Percentiles rank a stretch among this genome's conserved stretches.
These are phyloP conservation scores for Euzophera pinguis DNA, from an alignment of 2,888 invertebrate genomes.

Conservation along the genomic window DNA sequence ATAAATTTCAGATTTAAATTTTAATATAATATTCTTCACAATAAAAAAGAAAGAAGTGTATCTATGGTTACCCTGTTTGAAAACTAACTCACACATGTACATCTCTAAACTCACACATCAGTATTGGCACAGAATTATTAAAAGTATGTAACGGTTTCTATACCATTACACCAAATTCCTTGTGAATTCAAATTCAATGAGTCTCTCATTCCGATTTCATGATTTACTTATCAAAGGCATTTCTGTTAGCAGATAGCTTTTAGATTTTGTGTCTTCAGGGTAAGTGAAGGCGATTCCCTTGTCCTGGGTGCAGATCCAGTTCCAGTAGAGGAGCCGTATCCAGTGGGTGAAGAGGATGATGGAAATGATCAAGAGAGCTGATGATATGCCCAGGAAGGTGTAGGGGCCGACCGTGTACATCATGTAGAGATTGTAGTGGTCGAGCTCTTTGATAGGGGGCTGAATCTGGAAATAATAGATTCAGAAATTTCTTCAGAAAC, in stretches of 20 bases:
- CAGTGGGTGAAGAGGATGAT: slow-evolving; percentile 29
- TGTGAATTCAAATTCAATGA: too few species aligned
- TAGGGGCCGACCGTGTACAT: slow-evolving; percentile 40
- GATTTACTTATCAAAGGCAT: slow-evolving; percentile 15
- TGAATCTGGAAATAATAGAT: slow-evolving; percentile 39
- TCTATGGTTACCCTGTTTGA: too few species aligned
- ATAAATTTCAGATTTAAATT: too few species aligned
- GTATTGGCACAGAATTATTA: too few species aligned
- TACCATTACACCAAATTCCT: too few species aligned
- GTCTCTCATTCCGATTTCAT: neutral
- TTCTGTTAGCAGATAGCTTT: slow-evolving; percentile 14
- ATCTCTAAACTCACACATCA: too few species aligned
- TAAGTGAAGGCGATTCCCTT: slow-evolving; percentile 25
- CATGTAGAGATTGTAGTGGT: slow-evolving; percentile 32
- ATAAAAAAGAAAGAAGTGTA: too few species aligned
- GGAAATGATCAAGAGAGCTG: slow-evolving; percentile 28
- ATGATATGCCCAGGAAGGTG: slow-evolving; percentile 30
- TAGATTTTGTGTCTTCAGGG: slow-evolving; percentile 22
- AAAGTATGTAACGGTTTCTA: too few species aligned
- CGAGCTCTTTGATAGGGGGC: slow-evolving; percentile 38
- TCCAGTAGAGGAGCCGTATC: slow-evolving; percentile 23
- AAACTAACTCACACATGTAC: too few species aligned
- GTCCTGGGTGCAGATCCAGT: slow-evolving; percentile 22
- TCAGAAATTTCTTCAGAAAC: neutral
- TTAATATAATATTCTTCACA: too few species aligned